These are phyloP conservation scores for Pithys albifrons DNA, from an alignment of 2,113 vertebrate genomes.

Conservation along the genomic window DNA sequence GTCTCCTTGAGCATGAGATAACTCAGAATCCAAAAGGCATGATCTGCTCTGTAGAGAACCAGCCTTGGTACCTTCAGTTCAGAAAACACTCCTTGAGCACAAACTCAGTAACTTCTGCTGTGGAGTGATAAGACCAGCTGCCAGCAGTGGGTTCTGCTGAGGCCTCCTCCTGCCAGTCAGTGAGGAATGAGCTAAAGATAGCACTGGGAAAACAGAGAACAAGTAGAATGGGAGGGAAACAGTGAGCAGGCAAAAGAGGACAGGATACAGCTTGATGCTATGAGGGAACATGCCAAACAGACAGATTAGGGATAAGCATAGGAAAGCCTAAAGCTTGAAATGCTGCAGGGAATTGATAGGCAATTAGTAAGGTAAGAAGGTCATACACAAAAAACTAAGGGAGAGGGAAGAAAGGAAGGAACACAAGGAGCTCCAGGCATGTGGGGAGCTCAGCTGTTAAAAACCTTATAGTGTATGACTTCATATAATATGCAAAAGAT, in stretches of 20 bases:
- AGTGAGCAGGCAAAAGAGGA: neutral
- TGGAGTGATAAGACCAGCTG: neutral
- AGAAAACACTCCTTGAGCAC: neutral
- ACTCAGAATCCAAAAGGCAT: neutral
- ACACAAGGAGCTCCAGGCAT: neutral
- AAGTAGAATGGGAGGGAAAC: neutral
- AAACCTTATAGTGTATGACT: neutral
- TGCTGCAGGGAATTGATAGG: neutral
- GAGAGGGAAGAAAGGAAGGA: neutral
- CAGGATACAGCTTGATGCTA: rapidly evolving
- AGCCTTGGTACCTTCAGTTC: neutral
- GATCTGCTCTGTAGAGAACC: neutral
- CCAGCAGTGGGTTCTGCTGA: neutral
- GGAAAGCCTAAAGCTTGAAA: neutral
- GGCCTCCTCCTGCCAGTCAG: neutral
- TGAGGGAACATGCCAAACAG: neutral
- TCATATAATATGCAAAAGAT: neutral
- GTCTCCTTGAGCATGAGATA: neutral
- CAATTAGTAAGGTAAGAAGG: neutral
- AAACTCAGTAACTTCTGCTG: neutral
- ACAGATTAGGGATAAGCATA: neutral
- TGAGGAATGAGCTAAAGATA: neutral
- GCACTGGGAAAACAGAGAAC: neutral
- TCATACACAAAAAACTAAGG: neutral
- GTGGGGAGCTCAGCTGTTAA: neutral